A percentile compares a stretch with the other conserved stretches of the same genome.
These are phyloP conservation scores for Spatulosminthurus flaviceps DNA, from an alignment of 2,888 invertebrate species.

Conservation along the genomic window DNA sequence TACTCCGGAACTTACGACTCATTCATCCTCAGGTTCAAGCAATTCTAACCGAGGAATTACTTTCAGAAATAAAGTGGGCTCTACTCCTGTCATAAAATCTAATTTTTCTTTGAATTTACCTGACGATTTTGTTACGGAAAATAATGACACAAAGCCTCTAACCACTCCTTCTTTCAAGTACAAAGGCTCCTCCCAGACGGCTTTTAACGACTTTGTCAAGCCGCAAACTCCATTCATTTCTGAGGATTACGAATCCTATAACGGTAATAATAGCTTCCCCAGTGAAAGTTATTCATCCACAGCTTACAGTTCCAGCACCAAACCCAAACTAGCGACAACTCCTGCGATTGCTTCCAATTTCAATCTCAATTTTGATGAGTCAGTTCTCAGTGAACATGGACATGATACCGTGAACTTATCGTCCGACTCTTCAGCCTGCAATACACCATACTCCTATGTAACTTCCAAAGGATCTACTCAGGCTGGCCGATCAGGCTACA, in stretches of 20 bases:
- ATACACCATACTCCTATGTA: not conserved
- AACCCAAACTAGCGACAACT: conserved; percentile 8
- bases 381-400: not conserved
- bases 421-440: not conserved
- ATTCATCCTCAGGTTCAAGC: not conserved
- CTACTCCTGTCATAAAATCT: conserved; percentile 24
- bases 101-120: conserved; percentile 15
- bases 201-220: not conserved
- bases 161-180: conserved; percentile 9
- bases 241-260: not conserved
- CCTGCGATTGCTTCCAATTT: conserved; percentile 38
- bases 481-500: not conserved
- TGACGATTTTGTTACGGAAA: conserved; percentile 22
- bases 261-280: not conserved
- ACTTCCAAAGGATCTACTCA: not conserved
- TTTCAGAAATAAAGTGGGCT: not conserved
- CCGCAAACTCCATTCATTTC: not conserved
- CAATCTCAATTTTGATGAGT: conserved; percentile 22
- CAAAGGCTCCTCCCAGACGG: not conserved
- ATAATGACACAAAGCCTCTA: not conserved
- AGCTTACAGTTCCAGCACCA: not conserved
- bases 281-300: not conserved
- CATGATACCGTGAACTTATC: conserved; percentile 19
- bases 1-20: not conserved
- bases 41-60: not conserved